A percentile compares a stretch with the other conserved stretches of the same genome.
Evolutionary conservation across 1,140 invertebrate genomes (phyloP).

Genomic region (Achroia grisella): DNA sequence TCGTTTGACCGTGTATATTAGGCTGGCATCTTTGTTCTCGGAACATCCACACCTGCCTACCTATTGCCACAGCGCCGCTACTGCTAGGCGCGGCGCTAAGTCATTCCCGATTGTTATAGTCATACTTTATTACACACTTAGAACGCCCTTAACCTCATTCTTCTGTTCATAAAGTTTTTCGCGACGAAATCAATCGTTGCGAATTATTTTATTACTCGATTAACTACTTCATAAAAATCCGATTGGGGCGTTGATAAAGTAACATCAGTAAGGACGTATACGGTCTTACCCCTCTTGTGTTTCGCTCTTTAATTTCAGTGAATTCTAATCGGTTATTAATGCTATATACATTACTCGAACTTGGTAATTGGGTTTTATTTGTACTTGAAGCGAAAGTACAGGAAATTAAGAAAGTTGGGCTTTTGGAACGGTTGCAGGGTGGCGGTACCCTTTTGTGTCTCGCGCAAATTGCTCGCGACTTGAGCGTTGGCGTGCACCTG

Average conservation of each 20-base stretch:
- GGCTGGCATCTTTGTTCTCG: conserved; percentile 31
- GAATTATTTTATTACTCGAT: conserved; percentile 1
- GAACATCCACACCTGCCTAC: conserved; percentile 40
- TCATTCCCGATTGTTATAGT: conserved; percentile 30
- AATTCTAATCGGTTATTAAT: not conserved
- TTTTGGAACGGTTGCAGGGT: conserved; percentile 7
- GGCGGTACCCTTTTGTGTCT: conserved; percentile 15
- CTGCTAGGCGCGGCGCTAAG: conserved; percentile 18
- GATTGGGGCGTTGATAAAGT: not conserved
- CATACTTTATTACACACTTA: conserved; percentile 18
- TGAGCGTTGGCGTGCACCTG: conserved; percentile 16
- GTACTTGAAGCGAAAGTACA: conserved; percentile 3
- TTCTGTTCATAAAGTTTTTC: conserved; percentile 4
- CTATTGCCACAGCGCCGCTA: too few species aligned
- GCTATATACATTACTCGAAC: conserved; percentile 1
- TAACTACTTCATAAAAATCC: not conserved
- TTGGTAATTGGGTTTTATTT: conserved; percentile 1
- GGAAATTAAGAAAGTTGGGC: conserved; percentile 21
- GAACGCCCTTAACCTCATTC: conserved; percentile 25
- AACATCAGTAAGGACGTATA: not conserved
- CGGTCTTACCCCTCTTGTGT: too few species aligned
- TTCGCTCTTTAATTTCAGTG: too few species aligned
- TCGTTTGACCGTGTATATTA: too few species aligned
- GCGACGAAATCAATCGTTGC: not conserved
- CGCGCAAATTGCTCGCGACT: conserved; percentile 5